A percentile compares a stretch with the other conserved stretches of the same genome.
phyloP scores from a whole-genome alignment of 2,113 vertebrate genomes.

The Mirza zaza region DNA sequence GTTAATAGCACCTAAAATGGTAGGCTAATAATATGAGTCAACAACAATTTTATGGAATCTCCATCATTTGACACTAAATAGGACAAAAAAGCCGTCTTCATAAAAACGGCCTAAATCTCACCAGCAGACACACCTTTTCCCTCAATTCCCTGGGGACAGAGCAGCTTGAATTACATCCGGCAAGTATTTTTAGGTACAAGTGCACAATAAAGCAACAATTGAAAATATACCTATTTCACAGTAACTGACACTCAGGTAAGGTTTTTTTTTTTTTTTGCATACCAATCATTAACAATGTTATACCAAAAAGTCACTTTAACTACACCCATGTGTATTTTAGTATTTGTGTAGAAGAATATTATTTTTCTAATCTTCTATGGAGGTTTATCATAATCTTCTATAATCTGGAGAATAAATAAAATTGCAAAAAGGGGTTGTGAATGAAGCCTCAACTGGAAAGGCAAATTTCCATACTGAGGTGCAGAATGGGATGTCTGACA shows the following conservation, averaged over 20 bases:
- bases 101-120: not conserved
- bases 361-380: not conserved
- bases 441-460: not conserved
- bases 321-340: not conserved
- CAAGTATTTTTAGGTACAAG: not conserved
- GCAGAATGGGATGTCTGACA: not conserved
- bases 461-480: not conserved
- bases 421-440: slow-evolving; percentile 4
- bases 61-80: not conserved
- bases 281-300: not conserved
- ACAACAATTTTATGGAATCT: not conserved
- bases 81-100: not conserved
- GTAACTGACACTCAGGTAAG: not conserved
- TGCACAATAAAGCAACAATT: not conserved
- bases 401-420: slow-evolving; percentile 30
- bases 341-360: slow-evolving; percentile 27
- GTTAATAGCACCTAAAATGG: not conserved
- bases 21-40: not conserved
- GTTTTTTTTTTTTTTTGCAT: not conserved
- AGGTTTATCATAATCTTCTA: slow-evolving; percentile 9
- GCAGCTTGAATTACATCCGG: not conserved
- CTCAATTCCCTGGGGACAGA: slow-evolving; percentile 12
- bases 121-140: not conserved
- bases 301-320: slow-evolving; percentile 12
- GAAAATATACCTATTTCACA: slow-evolving; percentile 24